phyloP scores from a whole-genome alignment of 2,113 vertebrate species.

The Podiceps cristatus region DNA sequence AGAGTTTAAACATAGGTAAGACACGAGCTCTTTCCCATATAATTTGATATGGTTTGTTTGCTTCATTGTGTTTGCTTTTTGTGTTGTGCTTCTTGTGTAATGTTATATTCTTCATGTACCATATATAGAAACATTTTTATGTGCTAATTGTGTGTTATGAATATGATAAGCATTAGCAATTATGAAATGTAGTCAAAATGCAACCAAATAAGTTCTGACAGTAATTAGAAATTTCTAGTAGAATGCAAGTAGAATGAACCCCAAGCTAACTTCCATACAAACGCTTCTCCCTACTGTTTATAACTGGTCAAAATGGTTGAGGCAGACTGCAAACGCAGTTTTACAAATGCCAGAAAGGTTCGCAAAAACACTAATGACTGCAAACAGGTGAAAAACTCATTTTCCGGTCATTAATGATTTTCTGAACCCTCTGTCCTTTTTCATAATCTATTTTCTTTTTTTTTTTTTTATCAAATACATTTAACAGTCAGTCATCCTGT shows the following conservation, averaged over 20 bases:
- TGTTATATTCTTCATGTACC: conserved; percentile 80
- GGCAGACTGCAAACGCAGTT: conserved; percentile 73
- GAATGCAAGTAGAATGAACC: conserved; percentile 77
- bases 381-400: conserved; percentile 79
- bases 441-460: conserved; percentile 37
- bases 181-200: conserved; percentile 80
- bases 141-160: conserved; percentile 84
- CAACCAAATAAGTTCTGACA: conserved; percentile 79
- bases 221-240: conserved; percentile 80
- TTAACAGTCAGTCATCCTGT: conserved; percentile 40
- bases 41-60: conserved; percentile 80
- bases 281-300: conserved; percentile 51
- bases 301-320: conserved; percentile 78
- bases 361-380: conserved; percentile 80
- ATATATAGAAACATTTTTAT: conserved; percentile 79
- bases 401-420: conserved; percentile 79
- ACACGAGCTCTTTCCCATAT: conserved; percentile 79
- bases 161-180: conserved; percentile 80
- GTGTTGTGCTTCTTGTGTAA: conserved; percentile 79
- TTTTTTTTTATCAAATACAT: conserved; percentile 12
- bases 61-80: conserved; percentile 80
- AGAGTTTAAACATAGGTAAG: conserved; percentile 99
- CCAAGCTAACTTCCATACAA: conserved; percentile 65
- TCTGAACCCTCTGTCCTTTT: conserved; percentile 66
- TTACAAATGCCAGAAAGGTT: conserved; percentile 73